Evolutionary conservation across 37 sponge, comb jelly and placozoan species (phyloP).

Genomic region (Crambe crambe): DNA sequence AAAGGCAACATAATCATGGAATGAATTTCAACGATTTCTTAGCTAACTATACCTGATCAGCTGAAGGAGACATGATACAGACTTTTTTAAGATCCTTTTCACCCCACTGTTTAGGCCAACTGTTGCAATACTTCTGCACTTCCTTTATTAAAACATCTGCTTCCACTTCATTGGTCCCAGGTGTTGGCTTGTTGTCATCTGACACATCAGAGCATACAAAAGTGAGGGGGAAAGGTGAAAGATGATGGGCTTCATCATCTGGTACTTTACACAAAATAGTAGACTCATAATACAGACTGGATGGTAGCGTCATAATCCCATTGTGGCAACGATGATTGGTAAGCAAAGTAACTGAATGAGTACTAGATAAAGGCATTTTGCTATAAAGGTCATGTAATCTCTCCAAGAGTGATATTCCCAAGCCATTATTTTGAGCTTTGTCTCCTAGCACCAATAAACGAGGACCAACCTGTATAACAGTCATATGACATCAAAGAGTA

Average conservation of each 20-base stretch:
- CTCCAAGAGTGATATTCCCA: slow-evolving; percentile 52
- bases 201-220: slow-evolving; percentile 52
- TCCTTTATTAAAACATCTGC: slow-evolving; percentile 23
- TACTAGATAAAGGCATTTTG: background rate
- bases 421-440: slow-evolving; percentile 61
- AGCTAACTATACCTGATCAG: slow-evolving; percentile 38
- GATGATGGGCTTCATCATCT: slow-evolving; percentile 35
- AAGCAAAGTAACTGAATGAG: slow-evolving; percentile 17
- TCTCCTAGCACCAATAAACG: slow-evolving; percentile 64
- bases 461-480: slow-evolving; percentile 88
- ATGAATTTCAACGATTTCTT: background rate
- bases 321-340: slow-evolving; percentile 68
- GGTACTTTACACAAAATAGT: slow-evolving; percentile 27
- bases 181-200: background rate
- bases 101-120: slow-evolving; percentile 58
- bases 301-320: slow-evolving; percentile 56
- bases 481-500: too few relatives aligned
- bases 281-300: slow-evolving; percentile 68
- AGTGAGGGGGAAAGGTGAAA: slow-evolving; percentile 40
- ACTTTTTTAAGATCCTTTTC: slow-evolving; percentile 14
- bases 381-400: slow-evolving; percentile 46
- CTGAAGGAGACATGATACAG: slow-evolving; percentile 57
- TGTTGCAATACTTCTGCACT: slow-evolving; percentile 24
- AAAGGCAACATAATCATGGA: background rate
- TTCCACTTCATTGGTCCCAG: slow-evolving; percentile 18